A percentile compares a stretch with the other conserved stretches of the same genome.
Conservation (phyloP, 2,797 vertebrate species). For the Antrozous pallidus region DNA sequence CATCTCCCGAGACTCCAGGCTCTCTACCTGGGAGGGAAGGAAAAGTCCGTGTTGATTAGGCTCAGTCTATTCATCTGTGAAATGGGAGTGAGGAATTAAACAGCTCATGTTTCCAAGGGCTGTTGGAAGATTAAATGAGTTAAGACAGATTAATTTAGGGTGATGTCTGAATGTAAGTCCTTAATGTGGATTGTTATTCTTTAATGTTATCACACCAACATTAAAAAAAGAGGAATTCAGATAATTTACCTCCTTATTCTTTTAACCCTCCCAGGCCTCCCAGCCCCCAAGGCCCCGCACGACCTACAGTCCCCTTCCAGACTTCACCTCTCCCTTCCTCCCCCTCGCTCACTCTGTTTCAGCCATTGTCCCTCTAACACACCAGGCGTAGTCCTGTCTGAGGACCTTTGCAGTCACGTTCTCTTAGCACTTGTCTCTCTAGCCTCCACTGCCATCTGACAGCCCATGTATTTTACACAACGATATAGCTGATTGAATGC, state of each 20-base stretch:
- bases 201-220: neutral
- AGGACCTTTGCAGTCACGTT: neutral
- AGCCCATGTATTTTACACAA: neutral
- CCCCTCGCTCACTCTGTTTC: neutral
- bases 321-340: neutral
- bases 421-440: neutral
- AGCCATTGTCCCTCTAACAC: neutral
- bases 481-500: too few relatives aligned
- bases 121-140: neutral
- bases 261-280: neutral
- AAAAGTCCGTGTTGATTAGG: accelerated
- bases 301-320: neutral
- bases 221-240: neutral
- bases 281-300: too few relatives aligned
- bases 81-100: neutral
- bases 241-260: neutral
- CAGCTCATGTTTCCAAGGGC: neutral
- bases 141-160: neutral
- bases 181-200: neutral
- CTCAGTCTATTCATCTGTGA: neutral
- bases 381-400: neutral
- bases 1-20: slow-evolving; percentile 85
- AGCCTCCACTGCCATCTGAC: neutral
- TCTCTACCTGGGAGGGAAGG: slow-evolving; percentile 82
- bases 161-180: neutral